Base-by-base conservation (phyloP, 1,140 invertebrate species). In the Asobara japonica region DNA sequence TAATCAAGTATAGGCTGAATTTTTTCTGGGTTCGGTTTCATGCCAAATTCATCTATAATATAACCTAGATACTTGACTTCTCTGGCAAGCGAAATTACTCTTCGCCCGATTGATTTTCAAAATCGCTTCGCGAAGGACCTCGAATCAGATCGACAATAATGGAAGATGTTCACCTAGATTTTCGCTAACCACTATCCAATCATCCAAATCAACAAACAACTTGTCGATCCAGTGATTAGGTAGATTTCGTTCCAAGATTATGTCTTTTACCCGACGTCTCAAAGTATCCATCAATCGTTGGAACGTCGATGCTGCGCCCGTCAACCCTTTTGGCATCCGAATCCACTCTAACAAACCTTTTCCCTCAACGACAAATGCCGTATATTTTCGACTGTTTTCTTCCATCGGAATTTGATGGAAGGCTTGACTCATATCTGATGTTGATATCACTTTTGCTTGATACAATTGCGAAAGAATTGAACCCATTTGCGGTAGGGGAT, bases 301-400 rank as follows among this genome's bases (percentile, higher is more conserved):
- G n/a, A n/a, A n/a, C n/a, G n/a, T n/a, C n/a, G n/a, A n/a, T 20
- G n/a, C n/a, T n/a, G 81, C 79, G 72, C 88, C 87, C 13, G 65
- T 73, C 2, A 89, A 76, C 1, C 87, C 87, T 77, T 88, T 88
- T 0, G 86, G 83, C 83, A 88, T 86, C 8, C 82, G 77, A 13
- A 69, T 76, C 72, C 86, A 89, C 56, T 81, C 78, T 64, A 78
- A 88, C 8, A 85, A 73, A 3, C 82, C 82, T 51, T 80, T 77
- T 33, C 82, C 80, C 13, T 81, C 83, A 6, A 86, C 84, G 3
- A 56, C 64, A 56, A 72, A 67, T 8, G 71, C 64, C 2, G 71
- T 72, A 60, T 72, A 72, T 38, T 72, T 72, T 30, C 25, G 71
- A 27, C 71, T 72, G 5, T 45, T 41, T 22, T 72, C 45, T 13